These are phyloP conservation scores for Hystrix brachyura DNA, from an alignment of 2,113 vertebrate genomes.

Conservation along the genomic window DNA sequence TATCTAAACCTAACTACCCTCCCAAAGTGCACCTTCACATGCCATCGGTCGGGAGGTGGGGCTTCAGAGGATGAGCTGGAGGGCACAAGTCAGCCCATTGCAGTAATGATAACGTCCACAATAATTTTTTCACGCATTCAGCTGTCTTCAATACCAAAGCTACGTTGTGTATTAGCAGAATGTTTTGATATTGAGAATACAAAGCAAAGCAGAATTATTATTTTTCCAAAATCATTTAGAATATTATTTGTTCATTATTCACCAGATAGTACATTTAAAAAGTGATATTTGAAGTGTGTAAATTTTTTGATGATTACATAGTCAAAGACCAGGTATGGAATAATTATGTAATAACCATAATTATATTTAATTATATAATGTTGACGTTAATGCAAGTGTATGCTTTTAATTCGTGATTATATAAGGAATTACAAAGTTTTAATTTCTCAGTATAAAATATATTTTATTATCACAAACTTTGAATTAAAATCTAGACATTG, in stretches of 20 bases:
- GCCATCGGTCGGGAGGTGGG: background rate
- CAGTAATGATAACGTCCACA: background rate
- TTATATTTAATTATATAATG: background rate
- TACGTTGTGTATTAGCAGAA: background rate
- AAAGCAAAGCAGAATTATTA: background rate
- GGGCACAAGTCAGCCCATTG: background rate
- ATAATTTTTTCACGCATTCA: background rate
- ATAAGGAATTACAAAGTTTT: constrained; percentile 6
- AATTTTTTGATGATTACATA: background rate
- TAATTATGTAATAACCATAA: constrained; percentile 31
- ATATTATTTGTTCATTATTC: constrained; percentile 18
- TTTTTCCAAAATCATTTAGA: background rate
- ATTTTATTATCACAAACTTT: constrained; percentile 12
- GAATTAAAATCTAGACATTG: background rate
- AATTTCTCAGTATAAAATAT: background rate
- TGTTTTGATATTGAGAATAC: background rate
- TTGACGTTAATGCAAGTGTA: constrained; percentile 17
- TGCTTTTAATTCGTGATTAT: background rate
- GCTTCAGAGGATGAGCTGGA: background rate
- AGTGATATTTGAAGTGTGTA: background rate
- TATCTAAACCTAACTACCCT: background rate
- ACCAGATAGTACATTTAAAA: background rate
- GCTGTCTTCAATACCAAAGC: background rate
- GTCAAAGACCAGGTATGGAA: background rate
- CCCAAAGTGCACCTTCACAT: background rate